These are phyloP conservation scores for Aphyosemion australe DNA, from an alignment of 2,113 vertebrate species.

Conservation along the genomic window DNA sequence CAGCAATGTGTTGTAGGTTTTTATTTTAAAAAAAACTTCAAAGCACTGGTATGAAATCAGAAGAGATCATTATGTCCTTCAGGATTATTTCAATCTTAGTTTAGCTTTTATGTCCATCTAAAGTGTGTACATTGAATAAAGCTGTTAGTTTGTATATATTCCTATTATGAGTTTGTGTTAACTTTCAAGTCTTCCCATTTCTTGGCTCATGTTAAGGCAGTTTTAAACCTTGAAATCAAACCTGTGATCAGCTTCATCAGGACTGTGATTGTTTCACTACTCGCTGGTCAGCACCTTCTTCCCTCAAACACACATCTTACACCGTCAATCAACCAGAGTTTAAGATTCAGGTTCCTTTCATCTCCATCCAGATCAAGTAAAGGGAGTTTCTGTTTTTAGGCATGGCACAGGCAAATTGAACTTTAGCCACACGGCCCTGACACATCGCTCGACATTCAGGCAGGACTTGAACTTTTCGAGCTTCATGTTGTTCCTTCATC, in stretches of 20 bases:
- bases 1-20: constrained; percentile 21
- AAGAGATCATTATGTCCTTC: neutral
- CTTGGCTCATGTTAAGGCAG: constrained; percentile 71
- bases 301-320: neutral
- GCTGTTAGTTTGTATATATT: neutral
- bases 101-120: neutral
- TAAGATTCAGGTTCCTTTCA: constrained; percentile 1
- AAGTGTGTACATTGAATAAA: constrained; percentile 1
- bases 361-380: constrained; percentile 29
- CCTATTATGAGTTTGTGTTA: neutral
- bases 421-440: constrained; percentile 7
- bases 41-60: constrained; percentile 52
- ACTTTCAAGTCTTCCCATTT: constrained; percentile 48
- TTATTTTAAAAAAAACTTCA: constrained; percentile 53
- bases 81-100: neutral
- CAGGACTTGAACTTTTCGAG: neutral
- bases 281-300: constrained; percentile 13
- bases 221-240: constrained; percentile 45
- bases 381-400: constrained; percentile 33
- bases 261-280: neutral
- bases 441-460: neutral
- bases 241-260: neutral
- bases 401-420: constrained; percentile 59
- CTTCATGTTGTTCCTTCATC: neutral
- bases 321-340: neutral